These are phyloP conservation scores for Drosophila sp. DNA, from an alignment of 1,140 invertebrate genomes.

Conservation along the genomic window DNA sequence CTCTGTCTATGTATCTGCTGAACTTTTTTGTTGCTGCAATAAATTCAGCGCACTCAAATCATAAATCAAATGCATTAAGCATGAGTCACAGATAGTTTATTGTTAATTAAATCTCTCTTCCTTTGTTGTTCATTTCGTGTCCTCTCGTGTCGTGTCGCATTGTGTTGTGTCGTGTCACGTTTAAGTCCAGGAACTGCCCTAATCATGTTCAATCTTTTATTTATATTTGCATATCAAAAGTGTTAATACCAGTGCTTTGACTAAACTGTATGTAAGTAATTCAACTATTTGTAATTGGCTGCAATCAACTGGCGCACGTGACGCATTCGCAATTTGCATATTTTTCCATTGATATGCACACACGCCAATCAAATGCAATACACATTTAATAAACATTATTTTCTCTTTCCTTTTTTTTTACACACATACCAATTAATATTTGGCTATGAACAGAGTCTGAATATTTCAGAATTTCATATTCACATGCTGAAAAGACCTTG, in stretches of 20 bases:
- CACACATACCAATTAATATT: neutral
- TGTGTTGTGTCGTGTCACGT: neutral
- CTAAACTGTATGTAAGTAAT: neutral
- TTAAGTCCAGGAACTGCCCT: slow-evolving; percentile 14
- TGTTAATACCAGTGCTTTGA: slow-evolving; percentile 30
- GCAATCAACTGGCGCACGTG: slow-evolving; percentile 42
- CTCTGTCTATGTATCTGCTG: neutral
- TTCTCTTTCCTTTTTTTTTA: neutral
- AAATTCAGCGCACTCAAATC: slow-evolving; percentile 59
- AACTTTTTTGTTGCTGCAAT: slow-evolving; percentile 61
- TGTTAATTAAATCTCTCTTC: slow-evolving; percentile 66
- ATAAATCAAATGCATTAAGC: slow-evolving; percentile 74
- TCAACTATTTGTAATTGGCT: slow-evolving; percentile 22
- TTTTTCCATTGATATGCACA: slow-evolving; percentile 18
- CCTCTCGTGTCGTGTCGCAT: neutral
- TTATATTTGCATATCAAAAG: slow-evolving; percentile 25
- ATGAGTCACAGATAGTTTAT: slow-evolving; percentile 32
- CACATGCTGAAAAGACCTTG: neutral
- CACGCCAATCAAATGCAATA: slow-evolving; percentile 19
- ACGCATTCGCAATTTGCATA: slow-evolving; percentile 45
- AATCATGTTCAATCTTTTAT: slow-evolving; percentile 12
- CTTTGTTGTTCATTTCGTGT: slow-evolving; percentile 13
- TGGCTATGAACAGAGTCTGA: neutral
- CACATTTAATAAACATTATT: neutral
- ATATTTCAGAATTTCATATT: slow-evolving; percentile 7